A percentile compares a stretch with the other conserved stretches of the same genome.
Evolutionary conservation across 2,113 vertebrate species (phyloP).

Genomic region (Bufo bufo): DNA sequence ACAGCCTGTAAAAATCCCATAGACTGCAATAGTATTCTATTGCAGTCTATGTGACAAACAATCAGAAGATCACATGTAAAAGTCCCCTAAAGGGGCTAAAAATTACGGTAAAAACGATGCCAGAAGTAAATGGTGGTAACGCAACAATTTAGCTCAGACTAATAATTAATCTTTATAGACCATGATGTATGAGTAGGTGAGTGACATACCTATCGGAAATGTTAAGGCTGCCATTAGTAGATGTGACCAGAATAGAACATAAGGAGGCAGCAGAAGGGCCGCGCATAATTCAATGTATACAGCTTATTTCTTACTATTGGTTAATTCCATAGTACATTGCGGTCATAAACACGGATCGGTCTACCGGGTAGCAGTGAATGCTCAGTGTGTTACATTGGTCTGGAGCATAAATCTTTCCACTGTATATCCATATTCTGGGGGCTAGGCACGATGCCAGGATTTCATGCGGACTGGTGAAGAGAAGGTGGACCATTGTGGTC

Average conservation of each 20-base stretch:
- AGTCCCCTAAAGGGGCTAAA: no score
- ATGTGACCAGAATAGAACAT: not conserved
- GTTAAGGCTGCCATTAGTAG: not conserved
- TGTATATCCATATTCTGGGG: conserved; percentile 33
- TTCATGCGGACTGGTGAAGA: conserved; percentile 27
- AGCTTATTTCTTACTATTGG: conserved; percentile 1
- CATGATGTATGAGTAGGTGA: not conserved
- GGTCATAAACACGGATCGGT: conserved; percentile 1
- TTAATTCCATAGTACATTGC: not conserved
- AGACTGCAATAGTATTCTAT: no score
- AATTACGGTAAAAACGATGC: no score
- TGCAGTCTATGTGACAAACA: no score
- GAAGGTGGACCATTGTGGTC: conserved; percentile 54
- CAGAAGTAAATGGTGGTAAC: no score
- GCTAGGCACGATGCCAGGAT: conserved; percentile 37
- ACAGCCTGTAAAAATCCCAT: no score
- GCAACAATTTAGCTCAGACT: not conserved
- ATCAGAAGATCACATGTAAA: no score
- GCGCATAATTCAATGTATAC: no score
- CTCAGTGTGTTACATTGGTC: conserved; percentile 48
- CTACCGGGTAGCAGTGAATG: not conserved
- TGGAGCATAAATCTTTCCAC: conserved; percentile 30
- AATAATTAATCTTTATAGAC: not conserved
- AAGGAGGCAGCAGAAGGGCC: not conserved
- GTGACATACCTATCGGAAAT: not conserved